A percentile compares a stretch with the other conserved stretches of the same genome.
These are phyloP conservation scores for Eilema griseolum DNA, from an alignment of 2,888 invertebrate species.

Conservation along the genomic window DNA sequence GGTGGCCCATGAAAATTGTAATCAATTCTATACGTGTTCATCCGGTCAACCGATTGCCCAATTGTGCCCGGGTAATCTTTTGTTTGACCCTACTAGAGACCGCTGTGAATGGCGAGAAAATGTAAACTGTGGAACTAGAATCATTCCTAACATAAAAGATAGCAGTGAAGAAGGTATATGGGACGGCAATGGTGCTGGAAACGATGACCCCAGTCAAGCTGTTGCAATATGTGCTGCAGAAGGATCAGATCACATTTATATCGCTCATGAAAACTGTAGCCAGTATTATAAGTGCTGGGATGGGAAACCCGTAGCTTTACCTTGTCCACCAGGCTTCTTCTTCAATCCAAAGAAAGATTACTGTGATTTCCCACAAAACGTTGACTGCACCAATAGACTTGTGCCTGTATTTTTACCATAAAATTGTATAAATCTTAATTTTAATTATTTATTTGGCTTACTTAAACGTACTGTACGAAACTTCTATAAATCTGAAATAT, in stretches of 20 bases:
- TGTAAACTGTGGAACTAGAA: conserved; percentile 55
- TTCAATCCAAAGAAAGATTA: too few species aligned
- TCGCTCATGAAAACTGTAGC: conserved; percentile 54
- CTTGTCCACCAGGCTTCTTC: too few species aligned
- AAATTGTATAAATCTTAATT: not conserved
- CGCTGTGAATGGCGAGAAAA: conserved; percentile 56
- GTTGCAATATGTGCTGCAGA: conserved; percentile 49
- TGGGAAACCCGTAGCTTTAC: conserved; percentile 40
- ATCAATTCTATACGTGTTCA: conserved; percentile 58
- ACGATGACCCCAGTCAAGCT: conserved; percentile 46
- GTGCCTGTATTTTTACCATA: not conserved
- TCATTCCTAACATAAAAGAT: conserved; percentile 35
- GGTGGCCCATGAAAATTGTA: conserved; percentile 61
- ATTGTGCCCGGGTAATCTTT: conserved; percentile 43
- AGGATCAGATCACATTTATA: conserved; percentile 38
- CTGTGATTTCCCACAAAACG: too few species aligned
- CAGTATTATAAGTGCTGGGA: conserved; percentile 48
- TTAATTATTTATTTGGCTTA: not conserved
- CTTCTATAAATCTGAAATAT: not conserved
- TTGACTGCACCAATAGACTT: conserved; percentile 23
- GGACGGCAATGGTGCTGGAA: conserved; percentile 18
- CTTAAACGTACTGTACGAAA: not conserved
- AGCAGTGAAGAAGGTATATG: conserved; percentile 7
- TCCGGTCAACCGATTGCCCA: conserved; percentile 47
- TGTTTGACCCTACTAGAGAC: conserved; percentile 49